Evolutionary conservation across 2,888 invertebrate genomes (phyloP), one percentile per base, ranked within the genome.

Genomic region (Lepidochrysops patricia): DNA sequence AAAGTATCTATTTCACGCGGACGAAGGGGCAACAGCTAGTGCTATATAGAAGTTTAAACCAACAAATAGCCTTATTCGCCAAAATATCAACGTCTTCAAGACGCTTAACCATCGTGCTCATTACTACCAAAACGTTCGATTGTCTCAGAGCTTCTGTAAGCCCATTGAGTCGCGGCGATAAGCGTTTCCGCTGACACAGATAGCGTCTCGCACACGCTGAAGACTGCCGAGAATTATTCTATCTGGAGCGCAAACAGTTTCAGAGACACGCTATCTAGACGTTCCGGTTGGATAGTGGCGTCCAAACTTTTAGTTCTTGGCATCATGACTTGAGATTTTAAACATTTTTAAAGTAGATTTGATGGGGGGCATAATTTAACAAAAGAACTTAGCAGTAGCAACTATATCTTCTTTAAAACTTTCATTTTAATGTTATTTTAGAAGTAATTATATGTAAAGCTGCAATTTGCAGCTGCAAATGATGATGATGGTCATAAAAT

Each of bases 211-310:
- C 61, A 58, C 57, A 59, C 57, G 54, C 43, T 61, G 58, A 34
- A 57, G 58, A 60, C 63, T 62, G 63, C 60, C 63, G 62, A 60
- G 62, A 63, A 64, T 64, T 66, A 66, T 65, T 65, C 61, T 64
- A 63, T 65, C 63, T 65, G 49, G 61, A 66, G 64, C 64, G 64
- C 62, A 62, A 66, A 66, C 67, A 64, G 64, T 66, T 61, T 61
- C 64, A 61, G 61, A 66, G 65, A 67, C 63, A 64, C 61, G 66
- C 66, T 66, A 68, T 68, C 67, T 66, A 65, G 65, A 65, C 64
- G 63, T 67, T 66, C 63, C 64, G 62, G 67, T 64, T 29, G n/a
- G 59, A 57, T 54, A 61, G 57, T 2, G 64, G 29, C 58, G 61
- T 61, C 58, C 62, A 67, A 67, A 66, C 60, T 61, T 19, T 37